Evolutionary conservation across 2,888 invertebrate genomes (phyloP).

Genomic region (Myathropa florea): DNA sequence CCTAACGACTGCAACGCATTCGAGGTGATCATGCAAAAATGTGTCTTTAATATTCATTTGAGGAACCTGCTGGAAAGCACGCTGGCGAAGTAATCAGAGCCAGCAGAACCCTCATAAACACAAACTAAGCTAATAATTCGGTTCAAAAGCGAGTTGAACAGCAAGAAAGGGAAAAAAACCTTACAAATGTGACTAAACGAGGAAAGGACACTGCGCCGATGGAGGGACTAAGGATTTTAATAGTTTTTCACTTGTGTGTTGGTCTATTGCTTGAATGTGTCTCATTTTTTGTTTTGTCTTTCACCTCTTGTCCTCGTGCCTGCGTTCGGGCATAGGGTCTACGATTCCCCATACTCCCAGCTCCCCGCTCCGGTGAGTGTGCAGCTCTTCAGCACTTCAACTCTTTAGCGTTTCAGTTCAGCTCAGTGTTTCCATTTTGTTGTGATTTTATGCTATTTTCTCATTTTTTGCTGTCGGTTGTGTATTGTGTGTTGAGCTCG

Average conservation of each 20-base stretch:
- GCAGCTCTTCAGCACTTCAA: not conserved
- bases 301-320: not conserved
- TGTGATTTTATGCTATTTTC: slow-evolving; percentile 11
- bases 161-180: slow-evolving; percentile 14
- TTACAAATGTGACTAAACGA: slow-evolving; percentile 16
- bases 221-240: slow-evolving; percentile 46
- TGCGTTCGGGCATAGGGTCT: not conserved
- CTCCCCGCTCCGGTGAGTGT: slow-evolving; percentile 13
- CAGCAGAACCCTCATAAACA: slow-evolving; percentile 29
- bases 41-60: slow-evolving; percentile 3
- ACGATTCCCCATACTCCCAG: not conserved
- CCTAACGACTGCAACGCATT: not conserved
- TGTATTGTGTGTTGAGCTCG: not conserved
- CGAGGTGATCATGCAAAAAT: not conserved
- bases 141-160: slow-evolving; percentile 13
- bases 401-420: not conserved
- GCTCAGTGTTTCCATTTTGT: slow-evolving; percentile 46
- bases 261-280: not conserved
- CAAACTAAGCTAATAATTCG: slow-evolving; percentile 67
- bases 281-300: slow-evolving; percentile 29
- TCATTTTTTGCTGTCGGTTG: slow-evolving; percentile 7
- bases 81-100: not conserved
- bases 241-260: slow-evolving; percentile 49
- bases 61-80: slow-evolving; percentile 5
- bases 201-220: not conserved